Conservation (phyloP, 2,888 invertebrate species). For the Thecophora atra region DNA sequence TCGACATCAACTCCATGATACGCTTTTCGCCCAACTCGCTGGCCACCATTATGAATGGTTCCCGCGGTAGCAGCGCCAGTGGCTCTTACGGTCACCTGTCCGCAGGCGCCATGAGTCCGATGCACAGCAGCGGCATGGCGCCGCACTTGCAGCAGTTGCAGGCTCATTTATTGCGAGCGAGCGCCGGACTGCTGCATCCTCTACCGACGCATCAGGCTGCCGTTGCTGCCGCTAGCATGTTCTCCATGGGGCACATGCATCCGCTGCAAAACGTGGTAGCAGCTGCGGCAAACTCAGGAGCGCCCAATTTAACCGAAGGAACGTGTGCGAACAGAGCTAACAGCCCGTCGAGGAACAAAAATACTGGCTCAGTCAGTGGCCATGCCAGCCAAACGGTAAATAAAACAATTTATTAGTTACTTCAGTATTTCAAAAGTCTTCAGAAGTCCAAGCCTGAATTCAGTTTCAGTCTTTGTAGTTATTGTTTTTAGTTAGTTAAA, state of each 20-base stretch:
- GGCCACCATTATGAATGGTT: constrained; percentile 82
- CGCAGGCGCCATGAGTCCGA: constrained; percentile 91
- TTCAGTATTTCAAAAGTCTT: too few relatives aligned
- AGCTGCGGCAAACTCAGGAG: constrained; percentile 2
- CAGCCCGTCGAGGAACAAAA: background rate
- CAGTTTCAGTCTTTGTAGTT: too few relatives aligned
- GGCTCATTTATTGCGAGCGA: constrained; percentile 79
- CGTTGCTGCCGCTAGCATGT: constrained; percentile 54
- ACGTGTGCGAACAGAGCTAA: background rate
- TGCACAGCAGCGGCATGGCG: constrained; percentile 69
- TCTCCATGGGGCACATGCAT: constrained; percentile 59
- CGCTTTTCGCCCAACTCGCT: constrained; percentile 93
- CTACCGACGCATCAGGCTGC: constrained; percentile 58
- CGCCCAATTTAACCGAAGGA: background rate
- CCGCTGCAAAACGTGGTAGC: constrained; percentile 40
- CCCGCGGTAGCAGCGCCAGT: constrained; percentile 80
- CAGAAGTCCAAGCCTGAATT: too few relatives aligned
- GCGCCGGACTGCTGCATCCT: constrained; percentile 63
- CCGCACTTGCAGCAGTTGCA: constrained; percentile 79
- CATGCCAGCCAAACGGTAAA: constrained; percentile 44
- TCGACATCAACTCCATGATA: constrained; percentile 95
- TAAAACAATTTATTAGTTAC: constrained; percentile 8
- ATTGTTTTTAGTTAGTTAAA: background rate
- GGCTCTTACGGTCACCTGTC: constrained; percentile 97
- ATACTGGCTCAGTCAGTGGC: background rate